Evolutionary conservation across 2,888 invertebrate species (phyloP), one percentile per base, ranked within the genome.

Genomic region (Coleophora deauratella): DNA sequence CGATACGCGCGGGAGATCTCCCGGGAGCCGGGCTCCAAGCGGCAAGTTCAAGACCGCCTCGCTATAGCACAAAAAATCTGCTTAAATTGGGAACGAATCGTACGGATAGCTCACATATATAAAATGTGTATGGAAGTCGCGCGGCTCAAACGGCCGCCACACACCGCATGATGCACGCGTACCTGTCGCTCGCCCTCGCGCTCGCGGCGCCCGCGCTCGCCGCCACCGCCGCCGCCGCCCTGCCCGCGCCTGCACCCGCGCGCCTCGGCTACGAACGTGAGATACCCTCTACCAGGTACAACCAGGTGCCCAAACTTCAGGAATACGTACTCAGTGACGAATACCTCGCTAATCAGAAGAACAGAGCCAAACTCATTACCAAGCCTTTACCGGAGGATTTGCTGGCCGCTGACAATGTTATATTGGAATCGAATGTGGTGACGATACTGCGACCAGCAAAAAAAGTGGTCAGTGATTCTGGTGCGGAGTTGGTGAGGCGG

Each of bases 131-230:
- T 64, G 59, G 66, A 59, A 66, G 69, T 72, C 76, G 82, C 82
- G 80, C 76, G 74, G 68, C 79, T 75, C 84, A 85, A 75, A 79
- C 78, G 66, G 57, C 69, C 78, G 61, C 62, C 67, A 69, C 69
- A 69, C 74, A 64, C 67, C 74, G 76, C 75, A 81, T 62, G 71
- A 85, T 84, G 84, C 73, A 81, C 78, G 79, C 80, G 81, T 76
- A 62, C 57, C 64, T 80, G 60, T 77, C 68, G 67, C 59, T 79
- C 62, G 68, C 65, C 54, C 52, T 79, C 57, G 67, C 66, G 57
- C 66, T 73, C 52, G 66, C 61, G 46, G 70, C 69, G 50, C 54
- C 64, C 53, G 70, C 70, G 57, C 60, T 66, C 45, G 57, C 66
- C 42, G 49, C 55, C 33, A 41, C 57, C 27, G 60, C 65, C 45